Conservation (phyloP, 2,113 vertebrate genomes). For the western clawed frog (Xenopus tropicalis) region UCB_Xtro_10.0 CM004450.2:50529001-50529500, state of each 20-base stretch:
- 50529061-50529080: too few relatives aligned
- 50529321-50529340: conserved; percentile 9
- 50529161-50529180: too few relatives aligned
- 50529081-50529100: too few relatives aligned
- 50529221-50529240: neutral
- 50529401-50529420: conserved; percentile 30
- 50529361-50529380: conserved; percentile 38
- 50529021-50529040: too few relatives aligned
- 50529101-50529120: too few relatives aligned
- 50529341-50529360: conserved; percentile 35
- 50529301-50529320: conserved; percentile 13
- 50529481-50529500: neutral
- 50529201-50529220: too few relatives aligned
- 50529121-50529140: too few relatives aligned
- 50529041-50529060: too few relatives aligned
- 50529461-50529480: neutral
- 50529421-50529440: neutral
- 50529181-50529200: too few relatives aligned
- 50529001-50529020: too few relatives aligned
- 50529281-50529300: conserved; percentile 22
- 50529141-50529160: too few relatives aligned
- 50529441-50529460: too few relatives aligned
- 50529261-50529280: conserved; percentile 12
- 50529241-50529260: neutral
- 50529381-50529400: conserved; percentile 39